A percentile compares a stretch with the other conserved stretches of the same genome.
These are phyloP conservation scores for Pseudorasbora parva DNA, from an alignment of 2,113 vertebrate genomes.

Conservation along the genomic window DNA sequence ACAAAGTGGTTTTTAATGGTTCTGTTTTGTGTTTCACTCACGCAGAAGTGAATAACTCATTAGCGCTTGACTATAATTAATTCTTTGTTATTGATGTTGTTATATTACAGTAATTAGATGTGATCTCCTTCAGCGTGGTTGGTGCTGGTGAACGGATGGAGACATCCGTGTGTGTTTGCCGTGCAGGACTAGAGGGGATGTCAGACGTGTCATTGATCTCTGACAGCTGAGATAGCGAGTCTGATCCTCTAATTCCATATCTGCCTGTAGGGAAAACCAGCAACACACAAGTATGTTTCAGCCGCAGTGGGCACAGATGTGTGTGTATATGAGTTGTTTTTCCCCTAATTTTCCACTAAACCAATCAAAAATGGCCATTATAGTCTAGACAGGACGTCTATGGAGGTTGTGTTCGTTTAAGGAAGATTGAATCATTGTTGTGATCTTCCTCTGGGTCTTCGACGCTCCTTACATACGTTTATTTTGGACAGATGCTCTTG, in stretches of 20 bases:
- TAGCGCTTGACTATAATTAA: slow-evolving; percentile 21
- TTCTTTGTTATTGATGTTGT: slow-evolving; percentile 36
- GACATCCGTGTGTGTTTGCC: slow-evolving; percentile 28
- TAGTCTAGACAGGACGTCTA: not conserved
- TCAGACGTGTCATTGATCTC: slow-evolving; percentile 37
- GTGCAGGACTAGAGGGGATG: slow-evolving; percentile 18
- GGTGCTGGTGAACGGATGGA: slow-evolving; percentile 2
- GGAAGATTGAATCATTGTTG: not conserved
- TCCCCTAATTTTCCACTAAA: not conserved
- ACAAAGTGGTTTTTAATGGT: slow-evolving; percentile 22
- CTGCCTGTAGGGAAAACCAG: not conserved
- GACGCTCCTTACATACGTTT: slow-evolving; percentile 15
- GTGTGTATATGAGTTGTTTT: not conserved
- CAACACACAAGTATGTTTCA: not conserved
- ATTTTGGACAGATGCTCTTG: slow-evolving; percentile 29
- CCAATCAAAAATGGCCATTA: not conserved
- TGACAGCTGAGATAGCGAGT: slow-evolving; percentile 35
- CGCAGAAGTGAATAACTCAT: slow-evolving; percentile 9
- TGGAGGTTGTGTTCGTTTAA: slow-evolving; percentile 3
- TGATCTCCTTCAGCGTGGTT: slow-evolving; percentile 2
- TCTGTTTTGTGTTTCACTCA: slow-evolving; percentile 5
- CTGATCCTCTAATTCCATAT: slow-evolving; percentile 42
- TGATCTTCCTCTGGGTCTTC: slow-evolving; percentile 6
- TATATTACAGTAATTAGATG: slow-evolving; percentile 37
- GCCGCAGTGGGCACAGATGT: not conserved